These are phyloP conservation scores for Todiramphus chloris DNA, from an alignment of 2,113 vertebrate species.

Conservation along the genomic window DNA sequence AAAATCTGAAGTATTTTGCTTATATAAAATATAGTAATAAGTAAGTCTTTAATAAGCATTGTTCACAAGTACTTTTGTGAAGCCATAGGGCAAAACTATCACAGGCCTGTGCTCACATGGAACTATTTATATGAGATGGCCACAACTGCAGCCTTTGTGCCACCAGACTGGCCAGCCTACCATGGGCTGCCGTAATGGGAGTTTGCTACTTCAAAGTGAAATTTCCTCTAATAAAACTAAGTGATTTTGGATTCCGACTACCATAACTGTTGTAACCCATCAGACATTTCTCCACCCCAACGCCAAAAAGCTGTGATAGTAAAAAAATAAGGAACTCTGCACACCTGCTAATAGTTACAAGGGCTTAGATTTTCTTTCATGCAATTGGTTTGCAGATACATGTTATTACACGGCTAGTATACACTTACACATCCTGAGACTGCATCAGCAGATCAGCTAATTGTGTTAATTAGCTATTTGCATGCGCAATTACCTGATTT, in stretches of 20 bases:
- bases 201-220: accelerated
- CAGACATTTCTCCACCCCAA: background rate
- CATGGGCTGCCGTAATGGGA: accelerated
- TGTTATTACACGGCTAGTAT: background rate
- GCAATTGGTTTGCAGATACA: background rate
- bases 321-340: background rate
- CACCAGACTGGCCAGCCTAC: background rate
- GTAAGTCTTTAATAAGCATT: background rate
- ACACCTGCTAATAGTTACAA: background rate
- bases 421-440: background rate
- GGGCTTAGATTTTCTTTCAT: background rate
- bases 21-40: background rate
- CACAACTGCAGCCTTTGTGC: accelerated
- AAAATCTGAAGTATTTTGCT: background rate
- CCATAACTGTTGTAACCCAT: background rate
- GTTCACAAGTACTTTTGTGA: background rate
- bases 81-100: background rate
- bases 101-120: accelerated
- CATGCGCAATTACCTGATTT: slow-evolving; percentile 59
- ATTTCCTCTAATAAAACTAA: background rate
- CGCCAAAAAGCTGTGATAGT: background rate
- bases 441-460: slow-evolving; percentile 37
- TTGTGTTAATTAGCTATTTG: slow-evolving; percentile 61
- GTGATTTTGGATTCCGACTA: background rate
- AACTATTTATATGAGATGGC: background rate